phyloP scores from a whole-genome alignment of 2,888 invertebrate species.

The Volucella bombylans region DNA sequence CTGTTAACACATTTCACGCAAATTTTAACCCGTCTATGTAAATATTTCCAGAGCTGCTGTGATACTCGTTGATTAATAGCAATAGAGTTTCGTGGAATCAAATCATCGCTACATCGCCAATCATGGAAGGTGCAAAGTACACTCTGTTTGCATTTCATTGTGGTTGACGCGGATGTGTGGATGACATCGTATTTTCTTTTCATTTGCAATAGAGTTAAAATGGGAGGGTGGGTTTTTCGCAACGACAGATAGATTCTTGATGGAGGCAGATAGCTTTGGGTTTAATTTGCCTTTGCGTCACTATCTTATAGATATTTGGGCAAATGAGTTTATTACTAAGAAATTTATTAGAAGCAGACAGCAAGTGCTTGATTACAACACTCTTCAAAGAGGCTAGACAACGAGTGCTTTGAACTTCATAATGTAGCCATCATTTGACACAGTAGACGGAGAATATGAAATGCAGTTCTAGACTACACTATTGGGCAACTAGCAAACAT shows the following conservation, averaged over 20 bases:
- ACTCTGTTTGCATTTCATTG: slow-evolving; percentile 2
- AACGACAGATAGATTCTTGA: neutral
- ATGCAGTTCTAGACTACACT: too few species aligned
- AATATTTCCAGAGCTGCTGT: slow-evolving; percentile 27
- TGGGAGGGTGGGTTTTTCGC: slow-evolving; percentile 10
- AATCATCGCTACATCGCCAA: slow-evolving; percentile 4
- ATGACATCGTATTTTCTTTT: slow-evolving; percentile 17
- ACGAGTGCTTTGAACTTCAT: too few species aligned
- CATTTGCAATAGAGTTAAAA: neutral
- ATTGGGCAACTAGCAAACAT: too few species aligned
- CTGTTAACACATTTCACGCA: slow-evolving; percentile 13
- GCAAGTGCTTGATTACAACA: too few species aligned
- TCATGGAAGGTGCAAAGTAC: slow-evolving; percentile 56
- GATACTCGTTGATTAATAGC: neutral
- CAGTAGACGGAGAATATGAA: too few species aligned
- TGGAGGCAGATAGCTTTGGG: too few species aligned
- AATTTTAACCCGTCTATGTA: slow-evolving; percentile 2
- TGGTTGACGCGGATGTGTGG: slow-evolving; percentile 5
- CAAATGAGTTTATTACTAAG: too few species aligned
- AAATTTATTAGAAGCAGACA: too few species aligned
- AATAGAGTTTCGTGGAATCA: slow-evolving; percentile 8
- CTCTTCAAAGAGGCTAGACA: too few species aligned
- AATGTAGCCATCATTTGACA: too few species aligned
- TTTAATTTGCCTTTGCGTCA: too few species aligned
- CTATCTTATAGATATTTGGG: too few species aligned